Conservation (phyloP, 2,888 invertebrate genomes). For the Zaprionus lineosus region DNA sequence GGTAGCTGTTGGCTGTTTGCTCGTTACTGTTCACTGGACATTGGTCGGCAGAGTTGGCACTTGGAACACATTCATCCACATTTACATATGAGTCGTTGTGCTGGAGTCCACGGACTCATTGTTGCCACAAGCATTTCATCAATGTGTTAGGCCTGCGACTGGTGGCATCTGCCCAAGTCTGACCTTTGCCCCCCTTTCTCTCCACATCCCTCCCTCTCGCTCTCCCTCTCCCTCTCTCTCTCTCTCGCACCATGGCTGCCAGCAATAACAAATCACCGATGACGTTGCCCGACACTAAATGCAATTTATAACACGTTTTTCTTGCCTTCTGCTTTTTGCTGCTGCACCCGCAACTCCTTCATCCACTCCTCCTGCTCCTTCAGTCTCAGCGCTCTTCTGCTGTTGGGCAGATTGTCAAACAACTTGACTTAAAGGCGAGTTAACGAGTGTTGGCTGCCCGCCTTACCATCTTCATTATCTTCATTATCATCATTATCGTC, state of each 20-base stretch:
- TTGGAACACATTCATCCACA: slow-evolving; percentile 44
- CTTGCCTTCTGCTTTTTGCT: background rate
- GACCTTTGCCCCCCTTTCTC: slow-evolving; percentile 49
- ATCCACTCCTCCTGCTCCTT: slow-evolving; percentile 1
- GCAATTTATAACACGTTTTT: slow-evolving; percentile 73
- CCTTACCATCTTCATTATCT: slow-evolving; percentile 26
- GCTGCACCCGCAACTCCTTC: background rate
- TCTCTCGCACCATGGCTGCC: slow-evolving; percentile 24
- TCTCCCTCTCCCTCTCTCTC: background rate
- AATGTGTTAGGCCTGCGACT: slow-evolving; percentile 32
- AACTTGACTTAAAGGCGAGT: slow-evolving; percentile 73
- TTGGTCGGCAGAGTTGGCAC: slow-evolving; percentile 26
- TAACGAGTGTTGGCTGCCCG: slow-evolving; percentile 61
- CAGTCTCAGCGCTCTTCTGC: background rate
- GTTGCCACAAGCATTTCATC: slow-evolving; percentile 67
- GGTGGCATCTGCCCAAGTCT: slow-evolving; percentile 8
- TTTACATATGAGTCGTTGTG: slow-evolving; percentile 49
- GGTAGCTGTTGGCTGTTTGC: too few relatives aligned
- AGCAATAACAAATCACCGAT: slow-evolving; percentile 74
- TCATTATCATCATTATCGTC: slow-evolving; percentile 11
- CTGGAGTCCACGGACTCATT: slow-evolving; percentile 9
- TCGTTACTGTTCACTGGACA: slow-evolving; percentile 8
- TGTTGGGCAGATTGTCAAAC: slow-evolving; percentile 66
- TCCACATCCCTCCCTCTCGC: too few relatives aligned
- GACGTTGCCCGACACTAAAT: slow-evolving; percentile 72